phyloP scores from a whole-genome alignment of 2,113 vertebrate genomes.

The Corythaixoides concolor region DNA sequence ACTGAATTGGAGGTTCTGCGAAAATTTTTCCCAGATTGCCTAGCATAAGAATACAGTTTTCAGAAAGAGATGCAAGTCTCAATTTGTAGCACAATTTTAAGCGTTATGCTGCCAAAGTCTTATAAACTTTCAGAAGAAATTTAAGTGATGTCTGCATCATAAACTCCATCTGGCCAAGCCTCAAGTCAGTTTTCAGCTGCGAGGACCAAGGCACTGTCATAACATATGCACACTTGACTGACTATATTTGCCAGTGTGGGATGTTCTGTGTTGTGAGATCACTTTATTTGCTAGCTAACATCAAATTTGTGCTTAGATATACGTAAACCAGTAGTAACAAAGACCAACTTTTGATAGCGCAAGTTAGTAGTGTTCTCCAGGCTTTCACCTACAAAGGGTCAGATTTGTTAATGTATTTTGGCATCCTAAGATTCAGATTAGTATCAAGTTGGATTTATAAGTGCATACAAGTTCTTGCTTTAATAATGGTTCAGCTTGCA shows the following conservation, averaged over 20 bases:
- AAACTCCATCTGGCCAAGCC: background rate
- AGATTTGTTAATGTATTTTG: background rate
- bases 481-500: background rate
- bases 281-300: background rate
- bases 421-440: background rate
- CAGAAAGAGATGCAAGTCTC: background rate
- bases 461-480: background rate
- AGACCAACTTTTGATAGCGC: background rate
- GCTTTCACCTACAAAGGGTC: background rate
- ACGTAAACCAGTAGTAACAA: background rate
- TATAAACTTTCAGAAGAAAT: background rate
- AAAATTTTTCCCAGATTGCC: background rate
- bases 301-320: background rate
- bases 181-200: background rate
- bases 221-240: accelerated
- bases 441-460: background rate
- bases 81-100: background rate
- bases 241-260: background rate
- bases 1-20: background rate
- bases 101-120: background rate
- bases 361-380: background rate
- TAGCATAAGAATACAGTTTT: background rate
- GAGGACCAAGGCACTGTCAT: background rate
- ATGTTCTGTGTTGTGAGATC: background rate
- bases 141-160: background rate